Base-by-base conservation (phyloP, 2,113 vertebrate species). In the Octodon degus region DNA sequence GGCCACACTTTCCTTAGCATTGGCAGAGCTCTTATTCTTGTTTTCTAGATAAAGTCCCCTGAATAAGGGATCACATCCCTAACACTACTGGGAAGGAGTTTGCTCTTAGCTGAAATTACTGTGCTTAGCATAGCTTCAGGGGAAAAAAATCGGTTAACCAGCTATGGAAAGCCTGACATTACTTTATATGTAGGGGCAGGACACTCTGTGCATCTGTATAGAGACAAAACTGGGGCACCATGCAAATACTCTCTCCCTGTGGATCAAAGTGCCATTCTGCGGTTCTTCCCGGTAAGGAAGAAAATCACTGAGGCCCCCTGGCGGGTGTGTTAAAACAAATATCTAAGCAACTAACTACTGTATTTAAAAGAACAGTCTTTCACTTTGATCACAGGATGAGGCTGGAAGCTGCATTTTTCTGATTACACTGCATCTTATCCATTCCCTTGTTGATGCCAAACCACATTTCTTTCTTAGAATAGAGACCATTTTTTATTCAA, bases 391-490 rank as follows among this genome's bases (percentile, higher is more conserved):
- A 50, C 27, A 77, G 2, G 37, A 87, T 65, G 80, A 90, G 60
- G 40, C 77, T 83, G 40, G 87, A 97, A 91, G 86, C 81, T 83
- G 92, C 85, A 86, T 47, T 95, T 96, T 97, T 82, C 89, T 91
- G 86, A 96, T 93, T 96, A 91, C 58, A 25, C 30, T 77, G n/a
- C 82, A 95, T 93, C 62, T 94, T 95, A 90, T 65, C 55, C 22
- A 47, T 53, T 95, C 79, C 72, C 68, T 70, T n/a, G 1, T 67
- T 87, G 79, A 95, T 81, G 43, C 79, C 90, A 95, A 97, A 91
- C 19, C 68, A 81, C 88, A 96, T 89, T 94, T 95, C 67, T 85
- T 88, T 86, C 68, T 89, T 92, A 94, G 60, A 96, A 87, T 76
- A 94, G 80, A 86, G 40, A 63, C 47, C 43, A 58, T 93, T 93